Percentiles rank a stretch among this genome's conserved stretches.
These are phyloP conservation scores for Hafferia zeledoni DNA, from an alignment of 2,797 vertebrate genomes.

Conservation along the genomic window DNA sequence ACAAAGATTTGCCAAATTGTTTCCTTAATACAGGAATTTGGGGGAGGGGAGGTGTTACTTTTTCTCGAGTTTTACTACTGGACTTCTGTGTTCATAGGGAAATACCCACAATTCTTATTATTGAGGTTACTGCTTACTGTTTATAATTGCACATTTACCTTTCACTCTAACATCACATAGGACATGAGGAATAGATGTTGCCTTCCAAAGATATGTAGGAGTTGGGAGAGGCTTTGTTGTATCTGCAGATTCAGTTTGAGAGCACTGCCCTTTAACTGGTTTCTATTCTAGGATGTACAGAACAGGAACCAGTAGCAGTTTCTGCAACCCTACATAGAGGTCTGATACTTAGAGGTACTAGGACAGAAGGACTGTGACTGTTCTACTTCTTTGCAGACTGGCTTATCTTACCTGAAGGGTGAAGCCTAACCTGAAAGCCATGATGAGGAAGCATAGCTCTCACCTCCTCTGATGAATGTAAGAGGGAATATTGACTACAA, in stretches of 20 bases:
- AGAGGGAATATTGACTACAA: background rate
- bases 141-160: background rate
- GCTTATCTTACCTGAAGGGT: background rate
- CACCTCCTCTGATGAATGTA: background rate
- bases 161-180: background rate
- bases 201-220: background rate
- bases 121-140: background rate
- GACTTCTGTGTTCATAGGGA: background rate
- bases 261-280: background rate
- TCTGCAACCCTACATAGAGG: background rate
- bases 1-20: background rate
- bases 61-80: background rate
- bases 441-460: background rate
- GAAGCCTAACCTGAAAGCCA: background rate
- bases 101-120: background rate
- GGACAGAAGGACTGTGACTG: background rate
- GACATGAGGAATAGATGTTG: background rate
- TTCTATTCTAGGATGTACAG: background rate
- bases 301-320: background rate
- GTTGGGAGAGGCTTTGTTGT: background rate
- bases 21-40: background rate
- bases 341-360: background rate
- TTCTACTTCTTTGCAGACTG: background rate
- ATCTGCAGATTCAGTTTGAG: background rate
- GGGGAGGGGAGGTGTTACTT: accelerated